Evolutionary conservation across 2,113 vertebrate genomes (phyloP), one percentile per base, ranked within the genome.

Genomic region (Gobiocypris rarus): DNA sequence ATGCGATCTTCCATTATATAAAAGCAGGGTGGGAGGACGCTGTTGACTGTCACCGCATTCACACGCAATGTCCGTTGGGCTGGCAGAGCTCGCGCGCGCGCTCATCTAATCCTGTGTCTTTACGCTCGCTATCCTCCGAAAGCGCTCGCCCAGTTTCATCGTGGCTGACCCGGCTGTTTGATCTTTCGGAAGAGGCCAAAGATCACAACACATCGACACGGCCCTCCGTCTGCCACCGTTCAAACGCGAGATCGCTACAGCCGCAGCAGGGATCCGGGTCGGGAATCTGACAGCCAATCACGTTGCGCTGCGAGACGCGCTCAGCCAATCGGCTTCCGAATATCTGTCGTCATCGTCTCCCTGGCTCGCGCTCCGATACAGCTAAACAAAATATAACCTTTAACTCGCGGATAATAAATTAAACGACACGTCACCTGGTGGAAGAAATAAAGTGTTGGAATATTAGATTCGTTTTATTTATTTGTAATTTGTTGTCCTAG

Each of bases 151-250:
- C 86, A 87, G 86, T 89, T 86, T 91, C 93, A 93, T 93, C 79
- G 88, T 88, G n/a, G 90, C 80, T 22, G 78, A 77, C 10, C 31
- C 9, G 13, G 13, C 14, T 11, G 11, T 4, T 52, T 52, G 26
- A 9, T 38, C 65, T 52, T 15, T 86, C 84, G 74, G 80, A 77
- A 79, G 65, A 81, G 87, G 88, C 88, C 59, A 86, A 88, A 85
- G 89, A 90, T 86, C 88, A 87, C 83, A 81, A 82, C 28, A 81
- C 89, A 92, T 91, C 89, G 93, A 94, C 93, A 93, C 91, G 92
- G 93, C 92, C 91, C 90, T 93, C 90, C 17, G 73, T 65, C 78
- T 26, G n/a, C 54, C 82, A 86, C 87, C 83, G 84, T 87, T 86
- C 86, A 91, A 89, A 88, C 91, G 61, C 17, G 10, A 70, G 48